Conservation (phyloP, 2,888 invertebrate genomes). For the Branchellion lobata region DNA sequence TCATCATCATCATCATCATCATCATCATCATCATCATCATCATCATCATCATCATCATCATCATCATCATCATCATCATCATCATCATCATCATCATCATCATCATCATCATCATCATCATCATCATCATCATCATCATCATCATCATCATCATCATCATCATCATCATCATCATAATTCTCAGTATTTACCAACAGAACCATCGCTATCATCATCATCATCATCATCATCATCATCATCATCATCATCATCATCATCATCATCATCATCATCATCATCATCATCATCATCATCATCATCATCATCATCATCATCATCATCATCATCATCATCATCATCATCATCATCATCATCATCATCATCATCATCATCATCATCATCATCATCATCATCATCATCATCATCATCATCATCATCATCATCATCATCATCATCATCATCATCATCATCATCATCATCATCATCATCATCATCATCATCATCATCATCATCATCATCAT, state of each 20-base stretch:
- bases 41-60: constrained; percentile 24
- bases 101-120: constrained; percentile 31
- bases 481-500: constrained; percentile 29
- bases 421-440: constrained; percentile 31
- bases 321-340: constrained; percentile 27
- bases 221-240: constrained; percentile 11
- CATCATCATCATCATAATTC: no score
- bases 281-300: constrained; percentile 39
- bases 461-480: constrained; percentile 26
- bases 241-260: constrained; percentile 35
- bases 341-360: constrained; percentile 26
- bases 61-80: constrained; percentile 30
- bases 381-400: constrained; percentile 34
- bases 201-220: no score
- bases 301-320: constrained; percentile 31
- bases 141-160: no score
- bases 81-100: constrained; percentile 33
- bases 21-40: constrained; percentile 41
- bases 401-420: constrained; percentile 31
- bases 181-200: no score
- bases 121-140: no score
- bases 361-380: constrained; percentile 29
- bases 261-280: constrained; percentile 43
- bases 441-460: constrained; percentile 27
- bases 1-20: constrained; percentile 41